phyloP scores from a whole-genome alignment of 2,113 vertebrate species.

The Neoarius graeffei region DNA sequence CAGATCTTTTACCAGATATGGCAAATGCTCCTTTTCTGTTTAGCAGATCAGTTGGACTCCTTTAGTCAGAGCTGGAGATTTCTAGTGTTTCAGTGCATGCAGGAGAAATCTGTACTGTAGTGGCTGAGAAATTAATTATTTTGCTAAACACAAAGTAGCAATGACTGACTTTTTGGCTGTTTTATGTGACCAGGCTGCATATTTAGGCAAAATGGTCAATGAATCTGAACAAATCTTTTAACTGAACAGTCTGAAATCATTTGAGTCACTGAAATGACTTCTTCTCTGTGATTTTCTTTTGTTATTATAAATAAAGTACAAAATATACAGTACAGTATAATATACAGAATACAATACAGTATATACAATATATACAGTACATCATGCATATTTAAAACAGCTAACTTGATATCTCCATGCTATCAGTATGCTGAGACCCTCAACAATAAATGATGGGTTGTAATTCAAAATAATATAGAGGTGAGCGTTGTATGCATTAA shows the following conservation, averaged over 20 bases:
- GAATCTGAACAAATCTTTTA: neutral
- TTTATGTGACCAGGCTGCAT: neutral
- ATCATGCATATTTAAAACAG: neutral
- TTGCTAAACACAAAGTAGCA: neutral
- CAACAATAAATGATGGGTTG: neutral
- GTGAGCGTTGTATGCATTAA: neutral
- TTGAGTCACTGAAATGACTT: neutral
- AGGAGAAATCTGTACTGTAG: neutral
- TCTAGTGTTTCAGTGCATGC: neutral
- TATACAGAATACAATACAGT: no score
- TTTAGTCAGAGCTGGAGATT: neutral
- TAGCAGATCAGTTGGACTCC: neutral
- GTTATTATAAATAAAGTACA: neutral
- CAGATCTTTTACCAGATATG: slow-evolving; percentile 4
- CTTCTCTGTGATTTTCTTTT: neutral
- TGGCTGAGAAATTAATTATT: neutral
- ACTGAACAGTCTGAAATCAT: neutral
- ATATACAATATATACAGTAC: no score
- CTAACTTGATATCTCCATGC: neutral
- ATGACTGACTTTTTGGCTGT: neutral
- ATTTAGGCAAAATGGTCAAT: neutral
- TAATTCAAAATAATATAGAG: neutral
- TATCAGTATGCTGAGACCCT: neutral
- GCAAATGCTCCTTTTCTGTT: neutral
- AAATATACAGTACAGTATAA: neutral